These are phyloP conservation scores for Drosophila mulleri DNA, from an alignment of 2,888 invertebrate genomes.

Conservation along the genomic window DNA sequence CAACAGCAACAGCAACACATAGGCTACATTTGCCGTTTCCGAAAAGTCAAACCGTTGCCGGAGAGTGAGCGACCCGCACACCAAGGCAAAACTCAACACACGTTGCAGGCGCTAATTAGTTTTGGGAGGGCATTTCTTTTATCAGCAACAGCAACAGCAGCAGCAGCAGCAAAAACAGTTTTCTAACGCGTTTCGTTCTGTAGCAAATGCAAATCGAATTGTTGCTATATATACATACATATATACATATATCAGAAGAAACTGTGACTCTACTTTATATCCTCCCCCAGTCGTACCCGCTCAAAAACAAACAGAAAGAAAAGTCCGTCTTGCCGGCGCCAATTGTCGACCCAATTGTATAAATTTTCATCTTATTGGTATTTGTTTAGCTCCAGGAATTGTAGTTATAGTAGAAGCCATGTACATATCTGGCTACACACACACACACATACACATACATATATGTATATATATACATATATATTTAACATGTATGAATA, in stretches of 20 bases:
- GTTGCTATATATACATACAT: constrained; percentile 9
- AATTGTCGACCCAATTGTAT: constrained; percentile 58
- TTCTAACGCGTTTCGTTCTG: constrained; percentile 76
- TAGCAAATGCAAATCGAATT: constrained; percentile 77
- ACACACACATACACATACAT: background rate
- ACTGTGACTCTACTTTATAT: constrained; percentile 1
- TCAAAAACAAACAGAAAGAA: background rate
- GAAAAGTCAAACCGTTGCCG: constrained; percentile 33
- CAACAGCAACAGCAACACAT: constrained; percentile 17
- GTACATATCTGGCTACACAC: constrained; percentile 1
- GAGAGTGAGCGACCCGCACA: constrained; percentile 48
- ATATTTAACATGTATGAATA: constrained; percentile 17
- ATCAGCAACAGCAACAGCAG: constrained; percentile 51
- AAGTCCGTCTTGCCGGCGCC: constrained; percentile 37
- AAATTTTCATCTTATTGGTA: constrained; percentile 45
- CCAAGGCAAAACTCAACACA: constrained; percentile 37
- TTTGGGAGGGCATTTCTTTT: constrained; percentile 73
- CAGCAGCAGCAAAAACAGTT: constrained; percentile 29
- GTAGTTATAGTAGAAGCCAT: constrained; percentile 2
- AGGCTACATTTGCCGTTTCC: constrained; percentile 33
- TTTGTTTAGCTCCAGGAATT: constrained; percentile 37
- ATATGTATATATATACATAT: background rate
- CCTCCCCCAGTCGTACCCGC: background rate
- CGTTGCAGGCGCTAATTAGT: constrained; percentile 79
- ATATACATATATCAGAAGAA: background rate